These are phyloP conservation scores for Metalampra italica DNA, from an alignment of 2,888 invertebrate genomes.

Conservation along the genomic window DNA sequence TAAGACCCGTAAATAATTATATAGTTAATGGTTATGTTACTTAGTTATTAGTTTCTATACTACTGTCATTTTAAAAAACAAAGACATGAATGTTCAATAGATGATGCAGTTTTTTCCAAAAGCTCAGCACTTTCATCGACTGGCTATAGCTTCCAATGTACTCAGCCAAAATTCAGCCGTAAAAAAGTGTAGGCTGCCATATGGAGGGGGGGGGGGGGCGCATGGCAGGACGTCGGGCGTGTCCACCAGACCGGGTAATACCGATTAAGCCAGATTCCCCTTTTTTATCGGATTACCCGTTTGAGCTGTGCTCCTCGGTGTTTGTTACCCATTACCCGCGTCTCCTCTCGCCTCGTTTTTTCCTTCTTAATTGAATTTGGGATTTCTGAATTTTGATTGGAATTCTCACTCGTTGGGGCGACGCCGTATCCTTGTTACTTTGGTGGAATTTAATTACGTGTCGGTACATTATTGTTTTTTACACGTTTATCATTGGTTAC, in stretches of 20 bases:
- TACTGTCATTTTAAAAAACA: too few species aligned
- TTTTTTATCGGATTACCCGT: constrained; percentile 36
- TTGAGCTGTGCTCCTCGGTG: constrained; percentile 38
- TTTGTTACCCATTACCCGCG: constrained; percentile 38
- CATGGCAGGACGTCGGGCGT: constrained; percentile 11
- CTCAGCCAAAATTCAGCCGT: background rate
- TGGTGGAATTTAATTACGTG: background rate
- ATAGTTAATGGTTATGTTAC: too few species aligned
- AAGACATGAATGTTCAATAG: too few species aligned
- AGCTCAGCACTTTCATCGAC: background rate
- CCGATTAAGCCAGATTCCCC: constrained; percentile 41
- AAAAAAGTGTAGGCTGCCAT: background rate
- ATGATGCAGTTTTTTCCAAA: constrained; percentile 1
- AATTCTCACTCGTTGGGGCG: constrained; percentile 18
- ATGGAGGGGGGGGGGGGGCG: too few species aligned
- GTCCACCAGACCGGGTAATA: constrained; percentile 56
- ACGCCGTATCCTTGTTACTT: background rate
- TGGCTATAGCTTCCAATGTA: background rate
- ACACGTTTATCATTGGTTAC: too few species aligned
- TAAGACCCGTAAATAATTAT: too few species aligned
- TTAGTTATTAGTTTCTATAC: too few species aligned
- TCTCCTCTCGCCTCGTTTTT: constrained; percentile 21
- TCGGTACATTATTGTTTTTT: too few species aligned
- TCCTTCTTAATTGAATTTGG: constrained; percentile 48
- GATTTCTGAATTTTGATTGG: constrained; percentile 36